Base-by-base conservation (phyloP, 2,113 vertebrate genomes). In the Cromileptes altivelis region DNA sequence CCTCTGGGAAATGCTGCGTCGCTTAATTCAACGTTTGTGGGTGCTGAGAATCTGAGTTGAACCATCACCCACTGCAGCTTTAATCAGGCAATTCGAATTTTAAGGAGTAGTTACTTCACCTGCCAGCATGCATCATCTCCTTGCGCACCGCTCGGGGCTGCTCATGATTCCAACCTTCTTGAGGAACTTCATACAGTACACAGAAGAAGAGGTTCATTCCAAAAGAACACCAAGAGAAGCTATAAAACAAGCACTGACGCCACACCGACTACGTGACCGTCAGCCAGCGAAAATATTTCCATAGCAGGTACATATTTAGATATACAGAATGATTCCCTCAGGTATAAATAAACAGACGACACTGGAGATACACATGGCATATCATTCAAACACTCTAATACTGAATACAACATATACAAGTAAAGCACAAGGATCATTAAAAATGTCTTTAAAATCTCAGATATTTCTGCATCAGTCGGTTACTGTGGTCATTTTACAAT, bases 341-440 rank as follows among this genome's bases (percentile, higher is more conserved):
- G 7, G 42, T 67, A 85, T 80, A 83, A 91, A 87, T 85, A 88
- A 80, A 80, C 5, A 81, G 15, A 92, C 53, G 11, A 82, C 75
- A 79, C 75, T 40, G 49, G 40, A 84, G 81, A 84, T 82, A 89
- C 65, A 90, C 23, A 52, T 69, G 78, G 77, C 53, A 77, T 42
- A 63, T 82, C 75, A 85, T 82, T 79, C 82, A 85, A 85, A 75
- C 75, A 80, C 45, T 65, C 78, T 77, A 90, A 84, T 73, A 90
- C 77, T 83, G 80, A 92, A 79, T 60, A 88, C 88, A 93, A 91
- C 89, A 93, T 86, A 83, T 83, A 94, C 92, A 90, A 81, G 81
- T 62, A 23, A 81, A 89, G 70, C 80, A 91, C 88, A 86, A 25
- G 23, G 52, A 82, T 63, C 19, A 23, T 61, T 76, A 25, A 67